phyloP scores from a whole-genome alignment of 1,140 invertebrate genomes.

The Pinna nobilis region DNA sequence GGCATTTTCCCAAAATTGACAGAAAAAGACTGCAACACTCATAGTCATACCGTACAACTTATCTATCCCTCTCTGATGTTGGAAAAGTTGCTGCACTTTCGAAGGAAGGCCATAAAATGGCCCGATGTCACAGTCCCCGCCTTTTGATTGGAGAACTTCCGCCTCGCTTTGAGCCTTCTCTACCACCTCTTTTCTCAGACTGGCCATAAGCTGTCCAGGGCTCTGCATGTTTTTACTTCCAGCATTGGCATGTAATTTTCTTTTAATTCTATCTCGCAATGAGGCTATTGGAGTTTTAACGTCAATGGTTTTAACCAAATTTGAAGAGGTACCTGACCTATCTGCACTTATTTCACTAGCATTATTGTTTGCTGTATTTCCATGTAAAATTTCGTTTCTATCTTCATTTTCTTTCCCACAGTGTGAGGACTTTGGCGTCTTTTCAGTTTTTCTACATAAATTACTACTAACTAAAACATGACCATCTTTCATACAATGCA shows the following conservation, averaged over 20 bases:
- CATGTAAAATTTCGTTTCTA: background rate
- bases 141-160: conserved; percentile 48
- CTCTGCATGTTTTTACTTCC: conserved; percentile 35
- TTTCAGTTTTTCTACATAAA: background rate
- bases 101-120: conserved; percentile 84
- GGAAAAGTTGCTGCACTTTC: conserved; percentile 80
- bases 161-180: conserved; percentile 47
- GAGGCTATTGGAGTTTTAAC: conserved; percentile 24
- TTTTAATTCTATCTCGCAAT: conserved; percentile 60
- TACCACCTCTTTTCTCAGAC: conserved; percentile 37
- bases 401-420: background rate
- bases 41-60: conserved; percentile 65
- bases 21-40: background rate
- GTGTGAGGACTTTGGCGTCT: background rate
- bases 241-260: conserved; percentile 59
- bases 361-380: background rate
- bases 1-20: too few relatives aligned
- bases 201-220: conserved; percentile 43
- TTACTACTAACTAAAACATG: too few relatives aligned
- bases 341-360: background rate
- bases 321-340: background rate
- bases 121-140: conserved; percentile 55
- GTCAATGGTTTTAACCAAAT: background rate
- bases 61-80: conserved; percentile 81
- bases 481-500: background rate